Percentiles rank a stretch among this genome's conserved stretches.
Evolutionary conservation across 2,888 invertebrate species (phyloP).

Genomic region (Drosophila emarginata): DNA sequence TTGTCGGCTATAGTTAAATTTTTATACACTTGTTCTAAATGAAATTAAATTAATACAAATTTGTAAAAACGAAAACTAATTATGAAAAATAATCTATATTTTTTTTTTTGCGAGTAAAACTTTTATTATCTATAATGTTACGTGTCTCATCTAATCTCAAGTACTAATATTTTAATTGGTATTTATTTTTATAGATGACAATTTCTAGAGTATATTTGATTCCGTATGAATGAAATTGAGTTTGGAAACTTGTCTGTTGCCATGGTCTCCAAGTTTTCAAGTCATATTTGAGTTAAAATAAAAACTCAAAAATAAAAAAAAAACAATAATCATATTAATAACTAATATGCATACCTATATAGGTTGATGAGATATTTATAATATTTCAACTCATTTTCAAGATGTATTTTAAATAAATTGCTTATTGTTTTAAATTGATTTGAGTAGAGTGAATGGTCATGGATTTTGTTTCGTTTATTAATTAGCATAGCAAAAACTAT

Average conservation of each 20-base stretch:
- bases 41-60: too few relatives aligned
- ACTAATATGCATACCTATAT: constrained; percentile 2
- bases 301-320: too few relatives aligned
- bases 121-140: background rate
- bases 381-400: constrained; percentile 60
- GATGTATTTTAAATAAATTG: constrained; percentile 60
- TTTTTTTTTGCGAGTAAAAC: too few relatives aligned
- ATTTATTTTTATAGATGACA: too few relatives aligned
- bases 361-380: constrained; percentile 39
- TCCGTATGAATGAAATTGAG: background rate
- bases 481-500: constrained; percentile 59
- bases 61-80: too few relatives aligned
- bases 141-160: too few relatives aligned
- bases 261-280: background rate
- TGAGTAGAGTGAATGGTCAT: constrained; percentile 22
- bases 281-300: background rate
- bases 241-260: background rate
- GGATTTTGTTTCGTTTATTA: constrained; percentile 55
- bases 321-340: constrained; percentile 4
- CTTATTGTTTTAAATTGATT: constrained; percentile 66
- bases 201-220: background rate
- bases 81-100: too few relatives aligned
- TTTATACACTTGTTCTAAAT: background rate
- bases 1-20: background rate
- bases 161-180: too few relatives aligned